Evolutionary conservation across 2,113 vertebrate species (phyloP).

Genomic region (Xyliphius kryptos): DNA sequence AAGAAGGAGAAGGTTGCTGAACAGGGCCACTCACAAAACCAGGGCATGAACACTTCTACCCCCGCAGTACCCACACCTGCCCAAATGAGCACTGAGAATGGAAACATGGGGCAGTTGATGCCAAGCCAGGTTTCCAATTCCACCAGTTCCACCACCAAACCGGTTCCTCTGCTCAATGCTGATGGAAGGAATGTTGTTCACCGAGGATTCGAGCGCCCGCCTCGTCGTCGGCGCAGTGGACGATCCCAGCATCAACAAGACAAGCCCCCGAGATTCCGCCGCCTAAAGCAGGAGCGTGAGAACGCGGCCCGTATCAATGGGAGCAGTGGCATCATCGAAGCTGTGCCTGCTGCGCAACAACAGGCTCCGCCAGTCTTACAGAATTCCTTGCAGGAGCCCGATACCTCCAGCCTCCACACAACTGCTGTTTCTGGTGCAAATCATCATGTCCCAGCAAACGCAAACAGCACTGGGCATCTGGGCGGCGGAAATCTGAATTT

Average conservation of each 20-base stretch:
- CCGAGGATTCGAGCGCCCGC: conserved; percentile 68
- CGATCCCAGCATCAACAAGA: conserved; percentile 86
- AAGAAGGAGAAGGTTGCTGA: conserved; percentile 65
- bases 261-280: conserved; percentile 85
- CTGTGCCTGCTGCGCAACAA: conserved; percentile 38
- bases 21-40: conserved; percentile 51
- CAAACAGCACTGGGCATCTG: conserved; percentile 49
- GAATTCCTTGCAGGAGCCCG: conserved; percentile 56
- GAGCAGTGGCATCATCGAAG: conserved; percentile 55
- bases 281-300: conserved; percentile 81
- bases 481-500: conserved; percentile 52
- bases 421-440: conserved; percentile 51
- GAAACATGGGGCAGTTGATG: conserved; percentile 46
- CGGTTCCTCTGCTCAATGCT: conserved; percentile 30
- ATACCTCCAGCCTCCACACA: conserved; percentile 39
- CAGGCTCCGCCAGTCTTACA: conserved; percentile 52
- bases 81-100: conserved; percentile 52
- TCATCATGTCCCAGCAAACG: conserved; percentile 51
- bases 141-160: conserved; percentile 45
- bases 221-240: conserved; percentile 73
- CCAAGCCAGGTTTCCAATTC: conserved; percentile 49
- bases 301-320: conserved; percentile 75
- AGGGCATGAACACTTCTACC: conserved; percentile 45
- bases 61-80: conserved; percentile 36
- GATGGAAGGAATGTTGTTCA: conserved; percentile 50